Evolutionary conservation across 2,797 vertebrate species (phyloP), one percentile per base, ranked within the genome.

Genomic region (Muscicapa comitata): DNA sequence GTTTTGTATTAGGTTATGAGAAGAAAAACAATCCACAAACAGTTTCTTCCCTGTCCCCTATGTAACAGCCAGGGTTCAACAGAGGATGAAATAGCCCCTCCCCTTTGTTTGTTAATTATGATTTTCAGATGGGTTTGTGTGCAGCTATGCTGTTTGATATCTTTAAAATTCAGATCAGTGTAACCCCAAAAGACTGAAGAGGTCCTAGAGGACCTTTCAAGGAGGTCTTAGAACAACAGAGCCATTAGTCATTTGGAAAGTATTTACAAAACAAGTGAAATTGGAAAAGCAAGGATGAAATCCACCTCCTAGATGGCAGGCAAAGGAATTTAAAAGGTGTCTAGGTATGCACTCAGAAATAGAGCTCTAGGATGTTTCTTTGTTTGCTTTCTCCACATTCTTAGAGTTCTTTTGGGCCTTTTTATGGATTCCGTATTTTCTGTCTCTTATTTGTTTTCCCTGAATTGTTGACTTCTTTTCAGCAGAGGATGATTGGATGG

Each of bases 261-360:
- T 88, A 96, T 94, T 94, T 94, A 80, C 57, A 71, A 92, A 95
- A 85, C 74, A 90, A 92, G 54, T 91, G 61, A 54, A 80, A 76
- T 81, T 74, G 10, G 53, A 91, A 94, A 94, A 51, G 25, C 61
- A 61, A 35, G 47, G 12, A 71, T 84, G 47, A 91, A 91, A 78
- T 94, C 48, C 63, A 54, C 76, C 76, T 94, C 82, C 31, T 72
- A 73, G 53, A 61, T 85, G 37, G 61, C 71, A 94, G 51, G 40
- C 31, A 73, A 21, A 67, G 70, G 67, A 61, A 33, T 67, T 80
- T 38, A 62, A 79, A 94, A 89, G 72, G n/a, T 92, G 58, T 47
- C n/a, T 79, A 87, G 71, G 16, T 94, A 71, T 78, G 70, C 2
- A 0, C 29, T 61, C 53, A 58, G 43, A 87, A 76, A 48, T 38